Evolutionary conservation across 2,888 invertebrate genomes (phyloP), one percentile per base, ranked within the genome.

Genomic region (Macrophya annulata): DNA sequence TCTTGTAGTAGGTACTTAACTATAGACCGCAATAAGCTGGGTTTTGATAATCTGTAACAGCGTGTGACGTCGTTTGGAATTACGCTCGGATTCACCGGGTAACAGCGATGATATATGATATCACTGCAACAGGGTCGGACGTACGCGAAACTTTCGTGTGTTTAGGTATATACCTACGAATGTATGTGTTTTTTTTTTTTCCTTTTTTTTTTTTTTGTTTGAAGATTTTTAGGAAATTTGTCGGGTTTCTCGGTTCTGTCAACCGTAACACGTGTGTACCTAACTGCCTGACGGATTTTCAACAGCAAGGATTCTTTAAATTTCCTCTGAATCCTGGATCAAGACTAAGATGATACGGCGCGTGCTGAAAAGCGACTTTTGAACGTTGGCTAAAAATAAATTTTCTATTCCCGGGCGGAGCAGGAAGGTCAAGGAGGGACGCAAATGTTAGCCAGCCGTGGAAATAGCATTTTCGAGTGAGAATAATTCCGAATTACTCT

Each of bases 351-450:
- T 68, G 81, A 59, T 74, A 74, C 85, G 84, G 86, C 81, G 85
- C 84, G 85, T 85, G 87, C 86, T 86, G 85, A 86, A 87, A 87
- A 86, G 87, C 85, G 68, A 83, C 83, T 83, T 83, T 83, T 65
- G 31, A 83, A 83, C 86, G 85, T 51, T 84, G 21, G 88, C 90
- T 91, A 91, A 90, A 90, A 90, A 91, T 91, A 91, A 85, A 84
- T 86, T 87, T 87, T 89, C 90, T 91, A 91, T 91, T 91, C 89
- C 87, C 87, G 87, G 88, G 85, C 79, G 84, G 88, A 88, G 88
- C 87, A 89, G 90, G 90, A 91, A 91, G 91, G 91, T 91, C 91
- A 91, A 91, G 91, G 91, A 83, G 83, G 83, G 68, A 83, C 83
- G 83, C 83, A 83, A 83, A 83, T 83, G 83, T 83, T 83, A 83